Percentiles rank a stretch among this genome's conserved stretches.
phyloP scores from a whole-genome alignment of 2,888 invertebrate genomes.

The Cyaniris semiargus region DNA sequence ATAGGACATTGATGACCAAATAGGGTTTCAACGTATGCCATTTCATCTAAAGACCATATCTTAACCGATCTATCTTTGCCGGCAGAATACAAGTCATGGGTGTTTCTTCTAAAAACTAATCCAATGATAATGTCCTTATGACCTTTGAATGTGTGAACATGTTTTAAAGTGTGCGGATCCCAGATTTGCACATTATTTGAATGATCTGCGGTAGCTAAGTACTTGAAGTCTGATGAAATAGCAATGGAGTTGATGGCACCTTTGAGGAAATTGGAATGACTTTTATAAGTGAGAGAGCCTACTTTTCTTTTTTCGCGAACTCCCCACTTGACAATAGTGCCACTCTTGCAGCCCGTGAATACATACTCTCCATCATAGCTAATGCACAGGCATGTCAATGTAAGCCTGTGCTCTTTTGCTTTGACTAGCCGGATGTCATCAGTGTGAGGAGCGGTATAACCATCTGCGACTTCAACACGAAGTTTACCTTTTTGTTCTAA shows the following conservation, averaged over 20 bases:
- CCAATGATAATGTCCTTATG: slow-evolving; percentile 88
- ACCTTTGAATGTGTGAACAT: slow-evolving; percentile 89
- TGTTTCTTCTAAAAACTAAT: slow-evolving; percentile 90
- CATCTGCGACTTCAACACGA: slow-evolving; percentile 86
- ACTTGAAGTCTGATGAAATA: slow-evolving; percentile 89
- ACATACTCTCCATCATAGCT: slow-evolving; percentile 86
- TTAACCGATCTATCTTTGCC: slow-evolving; percentile 91
- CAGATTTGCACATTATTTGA: slow-evolving; percentile 88
- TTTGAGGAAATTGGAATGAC: slow-evolving; percentile 62
- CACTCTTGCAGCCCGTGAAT: slow-evolving; percentile 94
- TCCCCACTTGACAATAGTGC: slow-evolving; percentile 92
- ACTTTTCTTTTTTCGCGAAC: slow-evolving; percentile 83
- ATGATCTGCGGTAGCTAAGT: slow-evolving; percentile 82
- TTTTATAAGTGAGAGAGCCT: slow-evolving; percentile 74
- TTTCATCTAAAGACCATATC: slow-evolving; percentile 97
- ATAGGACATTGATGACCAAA: slow-evolving; percentile 95
- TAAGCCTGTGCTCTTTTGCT: slow-evolving; percentile 88
- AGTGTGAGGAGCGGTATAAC: slow-evolving; percentile 56
- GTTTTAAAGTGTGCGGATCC: slow-evolving; percentile 88
- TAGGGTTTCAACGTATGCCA: slow-evolving; percentile 97
- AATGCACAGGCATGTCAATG: slow-evolving; percentile 90
- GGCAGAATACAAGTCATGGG: slow-evolving; percentile 91
- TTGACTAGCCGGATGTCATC: slow-evolving; percentile 78
- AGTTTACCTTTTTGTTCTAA: slow-evolving; percentile 92
- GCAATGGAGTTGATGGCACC: slow-evolving; percentile 84